These are phyloP conservation scores for Arenaria interpres DNA, from an alignment of 2,113 vertebrate genomes.

Conservation along the genomic window DNA sequence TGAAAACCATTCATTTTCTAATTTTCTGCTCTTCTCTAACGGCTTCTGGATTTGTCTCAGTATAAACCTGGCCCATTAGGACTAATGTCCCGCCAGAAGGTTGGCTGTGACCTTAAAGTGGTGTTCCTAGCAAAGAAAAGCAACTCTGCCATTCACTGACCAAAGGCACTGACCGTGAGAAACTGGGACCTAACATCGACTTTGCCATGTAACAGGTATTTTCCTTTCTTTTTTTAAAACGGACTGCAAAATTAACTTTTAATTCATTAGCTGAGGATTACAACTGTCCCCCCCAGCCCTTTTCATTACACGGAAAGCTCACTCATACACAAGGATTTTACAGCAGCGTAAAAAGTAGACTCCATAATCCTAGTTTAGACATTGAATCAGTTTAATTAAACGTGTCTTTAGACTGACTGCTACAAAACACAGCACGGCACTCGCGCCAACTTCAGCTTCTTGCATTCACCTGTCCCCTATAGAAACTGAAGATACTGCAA, in stretches of 20 bases:
- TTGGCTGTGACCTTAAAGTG: background rate
- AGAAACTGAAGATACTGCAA: background rate
- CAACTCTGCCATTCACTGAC: background rate
- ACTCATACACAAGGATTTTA: background rate
- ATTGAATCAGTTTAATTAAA: constrained; percentile 27
- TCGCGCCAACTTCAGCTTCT: background rate
- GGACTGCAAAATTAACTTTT: constrained; percentile 5
- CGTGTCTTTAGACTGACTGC: background rate
- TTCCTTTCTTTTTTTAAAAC: background rate
- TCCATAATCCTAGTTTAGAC: background rate
- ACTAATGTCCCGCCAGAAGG: background rate
- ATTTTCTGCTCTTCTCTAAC: background rate
- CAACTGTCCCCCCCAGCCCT: background rate
- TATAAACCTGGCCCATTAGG: background rate
- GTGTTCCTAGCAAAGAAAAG: background rate
- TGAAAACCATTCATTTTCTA: background rate
- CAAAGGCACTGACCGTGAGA: background rate
- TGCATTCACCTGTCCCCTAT: background rate
- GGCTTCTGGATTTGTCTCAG: background rate
- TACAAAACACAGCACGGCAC: background rate
- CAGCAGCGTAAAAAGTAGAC: background rate
- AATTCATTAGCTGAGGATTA: constrained; percentile 13
- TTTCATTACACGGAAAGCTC: constrained; percentile 10
- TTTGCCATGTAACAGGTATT: background rate
- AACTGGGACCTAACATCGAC: background rate